Evolutionary conservation across 2,797 vertebrate species (phyloP), one percentile per base, ranked within the genome.

Genomic region (Falco naumanni): DNA sequence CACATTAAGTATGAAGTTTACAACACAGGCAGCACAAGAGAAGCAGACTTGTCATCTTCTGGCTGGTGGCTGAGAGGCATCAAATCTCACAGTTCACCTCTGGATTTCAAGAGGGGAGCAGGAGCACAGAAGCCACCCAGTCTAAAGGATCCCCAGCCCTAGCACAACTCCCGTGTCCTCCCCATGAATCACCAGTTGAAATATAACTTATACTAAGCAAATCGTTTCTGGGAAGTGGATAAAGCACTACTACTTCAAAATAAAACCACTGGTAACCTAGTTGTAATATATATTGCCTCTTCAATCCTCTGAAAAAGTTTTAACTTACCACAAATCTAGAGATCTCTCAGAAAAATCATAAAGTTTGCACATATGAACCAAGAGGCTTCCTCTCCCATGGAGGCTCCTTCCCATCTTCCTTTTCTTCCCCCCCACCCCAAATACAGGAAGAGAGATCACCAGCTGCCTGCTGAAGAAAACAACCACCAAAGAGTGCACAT

Each of bases 391-490:
- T 51, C 43, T 45, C 14, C n/a, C 4, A 4, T 0, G 0, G 56
- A 82, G 48, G 47, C 59, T 90, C 54, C 65, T 86, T 85, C 47
- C 72, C 13, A 10, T 69, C 70, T 94, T 94, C 53, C n/a, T 89
- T 76, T 91, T 63, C 87, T 79, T 81, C 72, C 64, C 26, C 41
- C 81, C 63, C 69, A 6, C 29, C 57, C 53, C 70, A 26, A 56
- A 85, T 54, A 94, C 89, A 93, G 88, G 79, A 95, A 75, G 94
- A 96, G 94, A 87, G 51, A 91, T 90, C 93, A 95, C 91, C 87
- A 96, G 81, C 93, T 88, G 60, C 60, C 79, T 74, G 39, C 53
- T 79, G 41, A 85, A 90, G 61, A 95, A 96, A 96, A 74, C n/a
- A 85, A 59, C 29, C 69, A 88, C 87, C 6, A 2, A 85, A 93